Evolutionary conservation across 2,888 invertebrate genomes (phyloP).

Genomic region (Blomia tropicalis): DNA sequence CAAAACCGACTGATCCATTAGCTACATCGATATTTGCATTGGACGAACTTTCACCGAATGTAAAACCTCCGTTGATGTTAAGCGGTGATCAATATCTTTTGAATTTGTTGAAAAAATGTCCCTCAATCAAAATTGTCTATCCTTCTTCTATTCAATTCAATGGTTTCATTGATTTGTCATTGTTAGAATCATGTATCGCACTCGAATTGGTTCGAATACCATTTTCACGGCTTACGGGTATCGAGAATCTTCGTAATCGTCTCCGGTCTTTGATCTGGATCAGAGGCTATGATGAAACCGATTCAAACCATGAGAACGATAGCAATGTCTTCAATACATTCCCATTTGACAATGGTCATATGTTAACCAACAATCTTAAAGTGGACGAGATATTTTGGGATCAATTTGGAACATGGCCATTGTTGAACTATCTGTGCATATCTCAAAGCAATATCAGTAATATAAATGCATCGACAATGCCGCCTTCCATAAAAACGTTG

Average conservation of each 20-base stretch:
- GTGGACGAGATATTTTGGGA: conserved; percentile 21
- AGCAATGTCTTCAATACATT: neutral
- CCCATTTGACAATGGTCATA: neutral
- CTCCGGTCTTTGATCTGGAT: conserved; percentile 18
- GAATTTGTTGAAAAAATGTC: conserved; percentile 1
- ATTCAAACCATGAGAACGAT: neutral
- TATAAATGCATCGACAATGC: conserved; percentile 16
- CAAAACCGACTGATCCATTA: neutral
- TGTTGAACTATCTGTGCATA: conserved; percentile 5
- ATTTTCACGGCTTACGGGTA: conserved; percentile 15
- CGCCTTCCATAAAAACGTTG: conserved; percentile 8
- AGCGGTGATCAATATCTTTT: conserved; percentile 11
- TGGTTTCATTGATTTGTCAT: conserved; percentile 10
- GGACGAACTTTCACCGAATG: neutral
- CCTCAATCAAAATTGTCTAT: conserved; percentile 18
- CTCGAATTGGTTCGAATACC: conserved; percentile 20
- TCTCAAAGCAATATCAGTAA: conserved; percentile 18
- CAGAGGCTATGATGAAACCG: neutral
- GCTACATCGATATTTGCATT: too few relatives aligned
- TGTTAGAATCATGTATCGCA: conserved; percentile 12
- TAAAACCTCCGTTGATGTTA: neutral
- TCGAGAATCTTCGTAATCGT: conserved; percentile 9
- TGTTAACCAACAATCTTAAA: neutral
- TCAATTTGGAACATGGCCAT: conserved; percentile 20
- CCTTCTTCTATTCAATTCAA: neutral